These are phyloP conservation scores for Margaritifera margaritifera DNA, from an alignment of 2,888 invertebrate genomes.

Conservation along the genomic window DNA sequence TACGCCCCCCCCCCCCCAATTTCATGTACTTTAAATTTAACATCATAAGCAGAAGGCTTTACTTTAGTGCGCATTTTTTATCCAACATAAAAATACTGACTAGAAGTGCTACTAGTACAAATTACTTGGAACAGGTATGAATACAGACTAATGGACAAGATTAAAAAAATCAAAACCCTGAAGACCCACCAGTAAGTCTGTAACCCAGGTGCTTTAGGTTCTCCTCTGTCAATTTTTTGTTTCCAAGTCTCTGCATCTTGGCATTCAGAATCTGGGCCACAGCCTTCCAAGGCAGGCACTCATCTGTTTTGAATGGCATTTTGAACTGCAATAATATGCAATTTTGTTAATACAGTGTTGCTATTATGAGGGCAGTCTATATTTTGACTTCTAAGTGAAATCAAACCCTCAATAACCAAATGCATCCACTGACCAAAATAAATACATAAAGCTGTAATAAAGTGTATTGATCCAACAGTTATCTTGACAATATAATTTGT, in stretches of 20 bases:
- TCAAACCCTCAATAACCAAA: no score
- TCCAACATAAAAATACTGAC: not conserved
- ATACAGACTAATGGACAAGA: not conserved
- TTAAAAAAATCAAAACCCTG: conserved; percentile 3
- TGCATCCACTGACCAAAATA: no score
- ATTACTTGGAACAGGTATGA: not conserved
- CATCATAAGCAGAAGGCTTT: no score
- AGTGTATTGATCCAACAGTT: no score
- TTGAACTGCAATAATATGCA: conserved; percentile 18
- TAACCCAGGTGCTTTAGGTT: conserved; percentile 36
- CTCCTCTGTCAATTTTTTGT: conserved; percentile 19
- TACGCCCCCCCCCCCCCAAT: no score
- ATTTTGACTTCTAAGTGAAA: no score
- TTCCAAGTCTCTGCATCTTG: conserved; percentile 28
- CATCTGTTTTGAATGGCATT: conserved; percentile 16
- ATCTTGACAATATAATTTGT: no score
- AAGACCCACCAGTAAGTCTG: conserved; percentile 30
- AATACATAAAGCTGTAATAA: no score
- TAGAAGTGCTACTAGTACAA: not conserved
- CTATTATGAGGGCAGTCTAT: no score
- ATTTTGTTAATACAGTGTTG: no score
- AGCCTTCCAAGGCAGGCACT: conserved; percentile 26
- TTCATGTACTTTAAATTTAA: no score
- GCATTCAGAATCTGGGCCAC: conserved; percentile 38
- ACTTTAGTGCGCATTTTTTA: not conserved